These are phyloP conservation scores for Agrotis exclamationis DNA, from an alignment of 2,888 invertebrate genomes.

Conservation along the genomic window DNA sequence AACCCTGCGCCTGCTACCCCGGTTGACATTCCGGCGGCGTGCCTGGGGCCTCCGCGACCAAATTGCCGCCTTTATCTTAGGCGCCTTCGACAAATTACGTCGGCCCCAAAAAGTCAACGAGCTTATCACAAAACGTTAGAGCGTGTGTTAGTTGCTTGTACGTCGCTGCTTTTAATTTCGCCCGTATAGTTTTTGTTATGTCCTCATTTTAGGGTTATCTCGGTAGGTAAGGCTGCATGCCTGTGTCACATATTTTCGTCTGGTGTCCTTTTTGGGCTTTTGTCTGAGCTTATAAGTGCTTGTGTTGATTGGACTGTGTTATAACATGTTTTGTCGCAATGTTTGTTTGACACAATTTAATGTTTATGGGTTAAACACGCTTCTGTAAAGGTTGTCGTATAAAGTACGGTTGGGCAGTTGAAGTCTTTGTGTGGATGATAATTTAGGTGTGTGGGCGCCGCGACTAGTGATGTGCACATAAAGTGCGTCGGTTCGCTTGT, in stretches of 20 bases:
- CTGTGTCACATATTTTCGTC: conserved; percentile 82
- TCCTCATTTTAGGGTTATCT: conserved; percentile 86
- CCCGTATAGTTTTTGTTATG: conserved; percentile 86
- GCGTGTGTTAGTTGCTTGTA: conserved; percentile 87
- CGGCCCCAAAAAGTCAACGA: conserved; percentile 85
- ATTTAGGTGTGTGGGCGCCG: conserved; percentile 34
- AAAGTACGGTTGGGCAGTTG: conserved; percentile 14
- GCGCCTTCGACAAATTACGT: conserved; percentile 91
- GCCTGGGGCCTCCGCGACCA: conserved; percentile 76
- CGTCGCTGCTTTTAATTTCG: conserved; percentile 89
- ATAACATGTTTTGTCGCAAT: conserved; percentile 58
- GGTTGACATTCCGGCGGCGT: conserved; percentile 84
- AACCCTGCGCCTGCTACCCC: conserved; percentile 69
- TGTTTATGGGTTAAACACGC: conserved; percentile 49
- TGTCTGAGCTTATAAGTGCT: conserved; percentile 65
- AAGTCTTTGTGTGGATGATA: conserved; percentile 27
- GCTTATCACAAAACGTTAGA: conserved; percentile 87
- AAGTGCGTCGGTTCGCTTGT: conserved; percentile 47
- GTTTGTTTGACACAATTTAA: conserved; percentile 55
- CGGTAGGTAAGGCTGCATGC: conserved; percentile 77
- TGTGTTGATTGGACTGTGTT: conserved; percentile 63
- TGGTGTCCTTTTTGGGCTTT: conserved; percentile 72
- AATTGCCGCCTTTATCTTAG: conserved; percentile 87
- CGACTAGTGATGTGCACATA: conserved; percentile 41
- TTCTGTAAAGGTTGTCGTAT: conserved; percentile 48